Evolutionary conservation across 2,797 vertebrate species (phyloP).

Genomic region (Acanthopagrus latus): DNA sequence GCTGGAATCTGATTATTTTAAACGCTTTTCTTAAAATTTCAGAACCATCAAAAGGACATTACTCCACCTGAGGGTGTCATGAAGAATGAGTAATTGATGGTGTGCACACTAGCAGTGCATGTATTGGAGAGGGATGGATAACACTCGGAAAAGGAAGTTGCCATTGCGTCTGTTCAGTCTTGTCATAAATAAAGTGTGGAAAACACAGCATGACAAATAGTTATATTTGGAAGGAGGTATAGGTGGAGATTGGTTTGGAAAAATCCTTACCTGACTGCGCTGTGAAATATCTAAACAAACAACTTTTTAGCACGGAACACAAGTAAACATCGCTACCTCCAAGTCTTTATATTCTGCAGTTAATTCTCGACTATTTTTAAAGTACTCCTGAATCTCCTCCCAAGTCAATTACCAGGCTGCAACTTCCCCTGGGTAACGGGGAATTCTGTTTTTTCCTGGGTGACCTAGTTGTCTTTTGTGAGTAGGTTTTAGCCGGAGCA

Average conservation of each 20-base stretch:
- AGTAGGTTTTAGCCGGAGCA: slow-evolving; percentile 90
- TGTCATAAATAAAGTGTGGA: slow-evolving; percentile 38
- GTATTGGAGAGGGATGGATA: slow-evolving; percentile 56
- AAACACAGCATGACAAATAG: slow-evolving; percentile 25
- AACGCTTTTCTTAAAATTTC: slow-evolving; percentile 84
- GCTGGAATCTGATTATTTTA: slow-evolving; percentile 81
- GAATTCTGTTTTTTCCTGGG: slow-evolving; percentile 84
- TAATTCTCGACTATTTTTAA: slow-evolving; percentile 76
- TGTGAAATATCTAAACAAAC: slow-evolving; percentile 37
- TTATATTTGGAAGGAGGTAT: slow-evolving; percentile 33
- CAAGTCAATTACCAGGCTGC: slow-evolving; percentile 88
- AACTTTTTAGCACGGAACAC: slow-evolving; percentile 41
- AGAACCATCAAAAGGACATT: slow-evolving; percentile 81
- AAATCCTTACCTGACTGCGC: slow-evolving; percentile 14
- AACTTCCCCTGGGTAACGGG: slow-evolving; percentile 85
- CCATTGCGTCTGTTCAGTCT: slow-evolving; percentile 29
- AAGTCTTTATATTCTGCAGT: slow-evolving; percentile 46
- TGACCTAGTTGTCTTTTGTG: slow-evolving; percentile 92
- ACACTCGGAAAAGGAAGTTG: slow-evolving; percentile 48
- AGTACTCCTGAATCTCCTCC: slow-evolving; percentile 75
- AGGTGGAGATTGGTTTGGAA: slow-evolving; percentile 12
- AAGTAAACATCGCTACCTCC: slow-evolving; percentile 46
- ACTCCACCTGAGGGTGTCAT: slow-evolving; percentile 79
- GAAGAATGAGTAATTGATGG: slow-evolving; percentile 79
- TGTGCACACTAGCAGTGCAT: slow-evolving; percentile 58